Conservation (phyloP, 2,113 vertebrate genomes). For the Ginglymostoma cirratum region DNA sequence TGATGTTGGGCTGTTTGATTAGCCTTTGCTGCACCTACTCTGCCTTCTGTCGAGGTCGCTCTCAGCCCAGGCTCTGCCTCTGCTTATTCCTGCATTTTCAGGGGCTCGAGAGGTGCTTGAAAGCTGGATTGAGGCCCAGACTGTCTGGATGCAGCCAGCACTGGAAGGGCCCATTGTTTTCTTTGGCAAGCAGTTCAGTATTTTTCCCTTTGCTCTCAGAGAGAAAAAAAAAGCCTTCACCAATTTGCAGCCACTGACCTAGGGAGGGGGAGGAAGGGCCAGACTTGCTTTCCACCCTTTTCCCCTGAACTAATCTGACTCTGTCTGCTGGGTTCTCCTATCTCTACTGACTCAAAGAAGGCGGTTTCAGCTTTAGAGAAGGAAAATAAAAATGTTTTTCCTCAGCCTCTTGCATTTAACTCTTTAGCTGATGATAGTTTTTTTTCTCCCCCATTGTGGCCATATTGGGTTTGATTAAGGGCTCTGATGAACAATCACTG, state of each 20-base stretch:
- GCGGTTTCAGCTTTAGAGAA: background rate
- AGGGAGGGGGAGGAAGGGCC: conserved; percentile 62
- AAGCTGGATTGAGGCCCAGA: conserved; percentile 66
- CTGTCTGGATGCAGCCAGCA: conserved; percentile 62
- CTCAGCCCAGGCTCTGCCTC: conserved; percentile 43
- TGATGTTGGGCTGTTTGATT: conserved; percentile 56
- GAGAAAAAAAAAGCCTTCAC: conserved; percentile 53
- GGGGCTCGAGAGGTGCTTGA: conserved; percentile 47
- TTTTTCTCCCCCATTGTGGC: background rate
- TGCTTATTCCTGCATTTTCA: conserved; percentile 53
- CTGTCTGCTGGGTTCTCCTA: conserved; percentile 17
- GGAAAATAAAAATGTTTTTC: conserved; percentile 17
- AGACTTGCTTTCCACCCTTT: conserved; percentile 48
- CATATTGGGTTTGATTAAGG: background rate
- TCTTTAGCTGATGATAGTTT: conserved; percentile 3
- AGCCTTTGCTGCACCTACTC: conserved; percentile 50
- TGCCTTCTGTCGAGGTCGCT: conserved; percentile 48
- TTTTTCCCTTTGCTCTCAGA: conserved; percentile 60
- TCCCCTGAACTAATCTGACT: conserved; percentile 50
- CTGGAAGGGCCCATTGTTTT: conserved; percentile 65
- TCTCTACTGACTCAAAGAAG: conserved; percentile 30
- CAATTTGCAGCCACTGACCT: conserved; percentile 55
- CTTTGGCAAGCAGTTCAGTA: conserved; percentile 61
- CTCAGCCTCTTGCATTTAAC: background rate
- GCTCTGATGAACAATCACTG: too few species aligned